These are phyloP conservation scores for Caenorhabditis parvicauda DNA, from an alignment of 2,888 invertebrate species.

Conservation along the genomic window DNA sequence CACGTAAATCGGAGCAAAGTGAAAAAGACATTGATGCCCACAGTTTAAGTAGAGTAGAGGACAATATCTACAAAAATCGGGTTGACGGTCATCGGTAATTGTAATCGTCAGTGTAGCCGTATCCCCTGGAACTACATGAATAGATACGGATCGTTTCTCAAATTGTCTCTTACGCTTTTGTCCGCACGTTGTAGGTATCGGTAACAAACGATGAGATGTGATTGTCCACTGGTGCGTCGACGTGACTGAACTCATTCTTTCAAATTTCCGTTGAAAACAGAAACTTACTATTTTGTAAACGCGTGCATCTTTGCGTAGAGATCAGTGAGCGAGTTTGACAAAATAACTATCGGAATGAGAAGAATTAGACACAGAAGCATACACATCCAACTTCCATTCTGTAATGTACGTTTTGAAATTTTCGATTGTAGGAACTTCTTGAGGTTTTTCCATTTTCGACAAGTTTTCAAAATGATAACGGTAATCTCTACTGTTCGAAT, in stretches of 20 bases:
- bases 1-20: no score
- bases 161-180: constrained; percentile 40
- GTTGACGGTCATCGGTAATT: no score
- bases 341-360: constrained; percentile 64
- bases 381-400: constrained; percentile 67
- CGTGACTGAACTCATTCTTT: constrained; percentile 35
- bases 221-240: constrained; percentile 47
- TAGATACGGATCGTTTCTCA: not conserved
- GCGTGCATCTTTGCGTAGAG: constrained; percentile 64
- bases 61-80: no score
- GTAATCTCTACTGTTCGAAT: no score
- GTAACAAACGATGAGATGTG: constrained; percentile 54
- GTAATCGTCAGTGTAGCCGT: no score
- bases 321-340: constrained; percentile 63
- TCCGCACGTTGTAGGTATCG: constrained; percentile 52
- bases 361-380: constrained; percentile 64
- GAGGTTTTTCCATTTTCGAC: no score
- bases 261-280: not conserved
- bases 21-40: no score
- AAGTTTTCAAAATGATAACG: no score
- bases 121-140: not conserved
- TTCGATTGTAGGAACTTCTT: not conserved
- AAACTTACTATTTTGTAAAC: constrained; percentile 57
- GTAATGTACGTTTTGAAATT: constrained; percentile 5
- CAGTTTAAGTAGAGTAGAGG: no score